Evolutionary conservation across 2,888 invertebrate species (phyloP), one percentile per base, ranked within the genome.

Genomic region (Troides helena): DNA sequence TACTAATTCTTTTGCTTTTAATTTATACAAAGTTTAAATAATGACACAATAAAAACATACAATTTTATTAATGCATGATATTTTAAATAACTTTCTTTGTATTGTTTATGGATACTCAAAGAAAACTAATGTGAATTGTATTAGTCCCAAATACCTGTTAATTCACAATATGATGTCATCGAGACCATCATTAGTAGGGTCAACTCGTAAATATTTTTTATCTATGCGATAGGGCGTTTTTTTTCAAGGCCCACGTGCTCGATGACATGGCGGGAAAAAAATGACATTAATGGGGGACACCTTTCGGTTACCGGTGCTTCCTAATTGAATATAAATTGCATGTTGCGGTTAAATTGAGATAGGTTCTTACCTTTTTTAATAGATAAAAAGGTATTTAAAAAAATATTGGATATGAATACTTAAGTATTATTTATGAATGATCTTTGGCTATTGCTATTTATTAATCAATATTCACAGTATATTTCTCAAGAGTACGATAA

Each of bases 261-360:
- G 58, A 21, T 72, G 73, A 67, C 68, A 70, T 46, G 61, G 25
- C 69, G 46, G 39, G 63, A 71, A 74, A 77, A 76, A 76, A 76
- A 70, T 68, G 57, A 66, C 72, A 75, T 77, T 75, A 76, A 72
- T 67, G 12, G 25, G 30, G 72, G 72, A 74, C 78, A 78, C 77
- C 77, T 78, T 77, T 75, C 18, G 71, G 59, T 72, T 71, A 74
- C 73, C 70, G 70, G 74, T 74, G 74, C 69, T 56, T 69, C 64
- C 78, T 86, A 86, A 87, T 87, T 85, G 85, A 86, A 87, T 82
- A 86, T 79, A 80, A 80, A 80, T 80, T 77, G 77, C 74, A 74
- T 59, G 69, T 66, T 68, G 68, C 63, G 39, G 53, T 67, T 43
- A 23, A 67, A 59, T 60, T 63, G 36, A 67, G 62, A 70, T 56